Base-by-base conservation (phyloP, 35 echinoderm and acorn worm genomes). In the Lytechinus variegatus region DNA sequence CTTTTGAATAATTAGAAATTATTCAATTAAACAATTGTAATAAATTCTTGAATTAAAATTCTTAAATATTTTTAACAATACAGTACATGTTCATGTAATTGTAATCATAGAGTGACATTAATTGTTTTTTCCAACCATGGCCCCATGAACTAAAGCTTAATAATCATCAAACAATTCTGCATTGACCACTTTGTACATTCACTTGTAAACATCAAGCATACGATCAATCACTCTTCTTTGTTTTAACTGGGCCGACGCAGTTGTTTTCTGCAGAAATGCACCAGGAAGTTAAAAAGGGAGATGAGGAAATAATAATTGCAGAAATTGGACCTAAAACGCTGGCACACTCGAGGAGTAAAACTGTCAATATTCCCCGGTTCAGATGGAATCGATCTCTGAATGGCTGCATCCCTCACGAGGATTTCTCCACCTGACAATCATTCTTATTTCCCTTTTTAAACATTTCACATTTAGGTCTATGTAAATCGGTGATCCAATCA, bases 401-500 rank as follows among this genome's bases (percentile, higher is more conserved):
- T 79, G 24, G 66, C 66, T 79, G 66, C 66, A 79, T 79, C 66
- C 66, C 66, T 79, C 21, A 24, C n/a, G 66, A 79, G 16, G 66
- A n/a, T 24, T 44, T 79, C 66, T 11, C 56, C 66, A 79, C 66
- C 66, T 79, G 66, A 79, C 66, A 79, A 90, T 90, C 88, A 90
- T 90, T 52, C 88, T 5, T 10, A 52, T 90, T 90, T 90, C 52
- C 87, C 88, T 90, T 52, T 90, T 90, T 28, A 52, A 90, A 54
- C 28, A 90, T 90, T 52, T 79, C 66, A 79, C 66, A 90, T 90
- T 12, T 10, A 12, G 88, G 13, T 90, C 52, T 93, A 93, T 93
- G 52, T 57, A 93, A 93, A 93, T 93, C 27, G 54, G 27, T 93
- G 92, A 93, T 93, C 88, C 88, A 90, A 90, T 90, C 88, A 90